Conservation (phyloP, 2,113 vertebrate species). For the human region GRCh38 chr2:196535501-196536000, state of each 20-base stretch:
- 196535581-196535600: not conserved
- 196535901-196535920: not conserved
- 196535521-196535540: not conserved
- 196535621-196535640: not conserved
- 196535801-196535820: not conserved
- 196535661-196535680: not conserved
- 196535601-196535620: not conserved
- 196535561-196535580: not conserved
- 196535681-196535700: not conserved
- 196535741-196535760: not conserved
- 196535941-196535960: not conserved
- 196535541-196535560: not conserved
- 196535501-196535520: not conserved
- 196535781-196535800: not conserved
- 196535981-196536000: not conserved
- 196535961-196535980: not conserved
- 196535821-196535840: not conserved
- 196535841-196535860: conserved; percentile 20
- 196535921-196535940: not conserved
- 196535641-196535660: not conserved
- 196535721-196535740: not conserved
- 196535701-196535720: not conserved
- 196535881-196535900: not conserved
- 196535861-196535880: not conserved
- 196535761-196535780: not conserved